A percentile compares a stretch with the other conserved stretches of the same genome.
These are phyloP conservation scores for Labrus mixtus DNA, from an alignment of 2,113 vertebrate genomes.

Conservation along the genomic window DNA sequence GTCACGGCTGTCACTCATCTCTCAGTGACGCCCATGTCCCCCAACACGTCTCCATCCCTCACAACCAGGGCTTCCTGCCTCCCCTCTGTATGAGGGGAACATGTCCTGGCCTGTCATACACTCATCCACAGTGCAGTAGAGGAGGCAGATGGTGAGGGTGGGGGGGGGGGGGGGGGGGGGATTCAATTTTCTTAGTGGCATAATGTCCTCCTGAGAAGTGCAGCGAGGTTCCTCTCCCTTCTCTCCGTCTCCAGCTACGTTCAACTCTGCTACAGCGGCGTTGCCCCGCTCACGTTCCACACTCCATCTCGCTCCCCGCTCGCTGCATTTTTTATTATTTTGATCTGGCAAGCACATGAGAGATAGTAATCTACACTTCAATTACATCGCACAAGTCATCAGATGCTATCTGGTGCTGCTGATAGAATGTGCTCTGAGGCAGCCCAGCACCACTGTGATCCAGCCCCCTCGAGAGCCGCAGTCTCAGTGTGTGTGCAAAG, in stretches of 20 bases:
- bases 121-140: constrained; percentile 54
- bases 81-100: constrained; percentile 56
- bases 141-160: not conserved
- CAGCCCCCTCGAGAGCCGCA: constrained; percentile 74
- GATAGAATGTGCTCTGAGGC: constrained; percentile 81
- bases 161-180: constrained; percentile 10
- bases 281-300: constrained; percentile 54
- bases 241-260: constrained; percentile 54
- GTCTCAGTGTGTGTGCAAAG: constrained; percentile 57
- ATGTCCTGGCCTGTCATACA: constrained; percentile 72
- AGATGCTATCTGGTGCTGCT: constrained; percentile 80
- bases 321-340: constrained; percentile 79
- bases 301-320: constrained; percentile 51
- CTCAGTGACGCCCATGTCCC: constrained; percentile 58
- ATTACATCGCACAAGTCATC: constrained; percentile 82
- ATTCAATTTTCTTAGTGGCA: constrained; percentile 71
- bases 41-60: constrained; percentile 64
- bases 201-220: constrained; percentile 62
- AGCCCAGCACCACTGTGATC: constrained; percentile 77
- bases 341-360: constrained; percentile 81
- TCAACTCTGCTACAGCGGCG: constrained; percentile 54
- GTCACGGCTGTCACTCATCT: constrained; percentile 74
- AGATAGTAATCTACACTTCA: constrained; percentile 85
- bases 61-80: constrained; percentile 50
- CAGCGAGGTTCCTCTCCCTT: constrained; percentile 64